A percentile compares a stretch with the other conserved stretches of the same genome.
phyloP scores from a whole-genome alignment of 2,797 vertebrate species.

The Sardinella longiceps region DNA sequence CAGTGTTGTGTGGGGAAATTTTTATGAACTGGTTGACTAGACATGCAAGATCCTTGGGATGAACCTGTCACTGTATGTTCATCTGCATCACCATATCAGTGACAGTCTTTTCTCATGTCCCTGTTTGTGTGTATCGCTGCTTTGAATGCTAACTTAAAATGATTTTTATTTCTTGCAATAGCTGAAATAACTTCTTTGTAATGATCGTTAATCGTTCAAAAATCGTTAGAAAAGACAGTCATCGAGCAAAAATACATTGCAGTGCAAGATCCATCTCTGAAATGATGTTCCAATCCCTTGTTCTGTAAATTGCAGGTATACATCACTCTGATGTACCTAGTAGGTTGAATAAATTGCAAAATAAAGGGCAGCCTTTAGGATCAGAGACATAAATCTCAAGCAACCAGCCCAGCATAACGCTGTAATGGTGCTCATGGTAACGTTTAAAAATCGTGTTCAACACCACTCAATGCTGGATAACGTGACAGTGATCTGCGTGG shows the following conservation, averaged over 20 bases:
- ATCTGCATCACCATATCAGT: not conserved
- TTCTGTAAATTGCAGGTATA: not conserved
- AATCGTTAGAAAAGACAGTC: not conserved
- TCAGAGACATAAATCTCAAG: not conserved
- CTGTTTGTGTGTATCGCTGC: not conserved
- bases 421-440: not conserved
- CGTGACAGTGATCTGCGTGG: not conserved
- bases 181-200: too few species aligned
- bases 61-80: conserved; percentile 8
- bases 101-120: not conserved
- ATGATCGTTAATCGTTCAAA: too few species aligned
- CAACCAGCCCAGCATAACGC: not conserved
- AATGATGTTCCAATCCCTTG: not conserved
- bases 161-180: too few species aligned
- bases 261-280: not conserved
- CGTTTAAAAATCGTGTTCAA: not conserved
- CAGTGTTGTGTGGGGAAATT: not conserved
- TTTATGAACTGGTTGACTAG: not conserved
- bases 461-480: not conserved
- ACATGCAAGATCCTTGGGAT: not conserved
- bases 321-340: conserved; percentile 12
- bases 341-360: conserved; percentile 13
- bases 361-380: not conserved
- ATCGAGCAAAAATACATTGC: not conserved
- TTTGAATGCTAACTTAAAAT: not conserved